Evolutionary conservation across 2,797 vertebrate species (phyloP), one percentile per base, ranked within the genome.

Genomic region (Pangasius larnaudii): DNA sequence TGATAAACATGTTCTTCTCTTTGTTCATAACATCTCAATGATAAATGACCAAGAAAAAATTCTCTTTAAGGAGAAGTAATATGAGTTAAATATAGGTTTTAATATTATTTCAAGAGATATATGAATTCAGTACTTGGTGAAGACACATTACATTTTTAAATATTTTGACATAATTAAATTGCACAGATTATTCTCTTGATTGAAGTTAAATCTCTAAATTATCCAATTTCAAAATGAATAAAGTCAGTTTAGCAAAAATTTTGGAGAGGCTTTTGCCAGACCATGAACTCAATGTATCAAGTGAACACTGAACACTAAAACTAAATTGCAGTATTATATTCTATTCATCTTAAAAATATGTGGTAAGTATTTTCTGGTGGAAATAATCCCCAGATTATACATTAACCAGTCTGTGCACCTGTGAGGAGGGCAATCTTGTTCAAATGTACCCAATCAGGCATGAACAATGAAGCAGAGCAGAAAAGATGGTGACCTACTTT

Each of bases 401-500:
- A 46, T 46, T 46, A 46, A 46, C 46, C 46, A 33, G n/a, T 84
- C 8, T 74, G 42, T 86, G 59, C 81, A 86, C 82, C 88, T 49
- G 80, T 61, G 67, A 77, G 87, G 33, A 79, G 71, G 13, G 61
- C 80, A 87, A 59, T 61, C 78, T 67, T 90, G 71, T 86, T 87
- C 61, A 78, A 77, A 74, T 81, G 61, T 82, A 86, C 42, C 80
- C 88, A 85, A 89, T 89, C 80, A 85, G 84, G 46, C 90, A 89
- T 86, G 83, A 82, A 90, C 51, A 63, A 7, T 89, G 58, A 58
- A 71, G 79, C 79, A 86, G 86, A 78, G 63, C 71, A 85, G 58
- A 90, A 85, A 88, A 65, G 61, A 87, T 85, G 71, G 74, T 88
- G 90, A 91, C 91, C 91, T 86, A 92, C 86, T 91, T 91, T 79